phyloP scores from a whole-genome alignment of 1,140 invertebrate species.

The Drosophila ohnishii region DNA sequence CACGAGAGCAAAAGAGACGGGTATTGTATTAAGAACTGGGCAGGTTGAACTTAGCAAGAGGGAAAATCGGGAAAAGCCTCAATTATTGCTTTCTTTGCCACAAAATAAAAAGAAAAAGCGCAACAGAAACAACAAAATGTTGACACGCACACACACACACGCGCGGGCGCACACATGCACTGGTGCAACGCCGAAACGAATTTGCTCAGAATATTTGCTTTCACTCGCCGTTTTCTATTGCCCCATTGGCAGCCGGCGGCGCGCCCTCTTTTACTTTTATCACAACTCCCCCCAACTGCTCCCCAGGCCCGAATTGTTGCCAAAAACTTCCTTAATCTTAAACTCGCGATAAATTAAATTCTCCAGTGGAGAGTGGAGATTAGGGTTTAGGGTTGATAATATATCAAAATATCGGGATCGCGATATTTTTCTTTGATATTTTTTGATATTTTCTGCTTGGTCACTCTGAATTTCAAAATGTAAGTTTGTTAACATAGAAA shows the following conservation, averaged over 20 bases:
- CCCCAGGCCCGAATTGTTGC: not conserved
- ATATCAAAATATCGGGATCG: too few species aligned
- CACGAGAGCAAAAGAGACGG: not conserved
- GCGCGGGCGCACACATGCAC: not conserved
- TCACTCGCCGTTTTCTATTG: slow-evolving; percentile 4
- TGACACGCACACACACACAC: slow-evolving; percentile 9
- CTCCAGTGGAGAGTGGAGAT: too few species aligned
- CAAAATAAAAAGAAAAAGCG: not conserved
- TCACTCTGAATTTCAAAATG: too few species aligned
- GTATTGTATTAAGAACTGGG: not conserved
- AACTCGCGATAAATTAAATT: not conserved
- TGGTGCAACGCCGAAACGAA: slow-evolving; percentile 1
- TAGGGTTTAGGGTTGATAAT: too few species aligned
- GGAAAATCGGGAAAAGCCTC: not conserved
- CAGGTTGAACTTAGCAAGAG: not conserved
- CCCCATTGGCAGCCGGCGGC: slow-evolving; percentile 9
- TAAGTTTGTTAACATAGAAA: too few species aligned
- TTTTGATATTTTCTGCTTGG: too few species aligned
- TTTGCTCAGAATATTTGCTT: slow-evolving; percentile 3
- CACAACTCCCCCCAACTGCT: not conserved
- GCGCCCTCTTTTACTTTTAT: not conserved
- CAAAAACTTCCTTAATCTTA: not conserved
- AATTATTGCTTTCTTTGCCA: not conserved
- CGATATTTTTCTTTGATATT: too few species aligned
- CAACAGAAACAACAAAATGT: not conserved